Evolutionary conservation across 2,797 vertebrate genomes (phyloP), one percentile per base, ranked within the genome.

Genomic region (Pygocentrus nattereri): DNA sequence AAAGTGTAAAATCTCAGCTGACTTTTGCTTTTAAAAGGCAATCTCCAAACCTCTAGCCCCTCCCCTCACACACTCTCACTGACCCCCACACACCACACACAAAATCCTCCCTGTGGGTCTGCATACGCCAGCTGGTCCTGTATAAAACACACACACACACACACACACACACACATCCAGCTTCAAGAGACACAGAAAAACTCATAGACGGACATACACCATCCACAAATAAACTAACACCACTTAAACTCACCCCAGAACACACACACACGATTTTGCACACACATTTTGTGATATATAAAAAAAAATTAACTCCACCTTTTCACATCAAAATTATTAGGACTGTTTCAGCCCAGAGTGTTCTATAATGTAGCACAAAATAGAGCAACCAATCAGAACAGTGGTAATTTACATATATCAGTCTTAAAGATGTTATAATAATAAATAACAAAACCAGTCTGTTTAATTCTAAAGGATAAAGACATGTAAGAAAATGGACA

Each of bases 41-140:
- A 44, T 44, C 65, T 76, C 25, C 7, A 80, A 34, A 79, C 38
- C 79, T 21, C 65, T 31, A 38, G n/a, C 79, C 47, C 80, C 56
- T 73, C 34, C 79, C 65, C 73, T n/a, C 49, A 79, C 64, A 78
- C 74, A 79, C 31, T 27, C 82, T 89, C 82, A 84, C 31, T 79
- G 82, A 84, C 74, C 78, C 59, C 52, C 65, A 72, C 64, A 76
- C 44, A 82, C 68, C 64, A 50, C 44, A 69, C 64, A 38, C 61
- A 65, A 62, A 67, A 27, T 78, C 76, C 82, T 86, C 78, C 79
- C 84, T 84, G 71, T 89, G 82, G 88, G 90, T 87, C 85, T 81
- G 80, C 88, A 88, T 82, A 87, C 82, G 44, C 75, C 74, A 78
- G 62, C 75, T 74, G 76, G 54, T 78, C 27, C 59, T 72, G 69